Conservation (phyloP, 1,140 invertebrate genomes). For the Ylistrum balloti region DNA sequence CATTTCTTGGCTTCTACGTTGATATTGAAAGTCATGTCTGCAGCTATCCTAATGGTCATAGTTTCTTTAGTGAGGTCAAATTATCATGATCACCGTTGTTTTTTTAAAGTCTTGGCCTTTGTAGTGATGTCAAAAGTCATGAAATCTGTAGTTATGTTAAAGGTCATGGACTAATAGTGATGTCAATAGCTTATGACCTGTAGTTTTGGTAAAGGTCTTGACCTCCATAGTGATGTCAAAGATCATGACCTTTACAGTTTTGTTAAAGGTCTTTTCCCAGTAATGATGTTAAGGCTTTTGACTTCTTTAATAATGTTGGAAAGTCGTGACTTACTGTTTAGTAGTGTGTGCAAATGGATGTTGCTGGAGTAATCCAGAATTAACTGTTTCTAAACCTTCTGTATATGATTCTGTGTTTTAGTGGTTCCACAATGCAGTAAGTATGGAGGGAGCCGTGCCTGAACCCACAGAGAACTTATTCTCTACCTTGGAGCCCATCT, state of each 20-base stretch:
- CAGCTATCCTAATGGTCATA: no score
- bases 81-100: no score
- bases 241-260: background rate
- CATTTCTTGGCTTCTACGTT: no score
- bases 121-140: background rate
- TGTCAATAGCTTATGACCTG: background rate
- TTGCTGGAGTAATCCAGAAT: no score
- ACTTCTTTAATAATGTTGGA: no score
- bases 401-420: constrained; percentile 79
- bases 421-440: constrained; percentile 89
- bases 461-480: constrained; percentile 85
- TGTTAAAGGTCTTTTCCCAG: background rate
- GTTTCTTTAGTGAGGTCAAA: no score
- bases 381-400: background rate
- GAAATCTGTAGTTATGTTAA: background rate
- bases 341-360: no score
- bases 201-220: no score
- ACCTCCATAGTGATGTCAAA: no score
- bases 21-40: no score
- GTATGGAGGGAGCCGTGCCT: constrained; percentile 85
- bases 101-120: background rate
- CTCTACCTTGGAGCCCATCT: constrained; percentile 86
- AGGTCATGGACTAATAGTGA: background rate
- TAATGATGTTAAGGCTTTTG: background rate
- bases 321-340: no score